Evolutionary conservation across 1,140 invertebrate species (phyloP), one percentile per base, ranked within the genome.

Genomic region (Cyphomyrmex costatus): DNA sequence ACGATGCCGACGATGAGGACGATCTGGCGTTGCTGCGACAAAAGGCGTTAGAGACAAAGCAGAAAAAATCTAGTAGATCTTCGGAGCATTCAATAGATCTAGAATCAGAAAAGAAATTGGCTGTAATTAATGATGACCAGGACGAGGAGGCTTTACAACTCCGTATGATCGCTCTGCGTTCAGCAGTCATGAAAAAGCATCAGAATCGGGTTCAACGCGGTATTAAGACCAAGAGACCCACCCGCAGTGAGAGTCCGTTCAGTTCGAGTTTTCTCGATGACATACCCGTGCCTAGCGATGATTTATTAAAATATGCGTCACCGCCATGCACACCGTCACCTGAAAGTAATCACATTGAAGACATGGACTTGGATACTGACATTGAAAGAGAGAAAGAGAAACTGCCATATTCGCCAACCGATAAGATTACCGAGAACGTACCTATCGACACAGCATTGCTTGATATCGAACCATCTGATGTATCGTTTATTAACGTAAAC

Each of bases 281-380:
- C 68, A 68, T 93, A 66, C 89, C 92, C 2, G 83, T 89, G 51
- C 77, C 89, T 27, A 66, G 87, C 8, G 91, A 93, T 8, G 86
- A 87, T 21, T 65, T 90, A 10, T n/a, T 56, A 63, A 89, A 51
- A 24, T 84, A 24, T 24, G 79, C 42, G 56, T 87, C 86, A 0
- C 80, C 87, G 12, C 74, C 83, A 7, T 30, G 49, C 21, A 74
- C 85, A 3, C 79, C 84, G 0, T 42, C 61, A 8, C 2, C 3
- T 7, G 91, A 91, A n/a, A 89, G 63, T 27, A 87, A 73, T 74
- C 82, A 80, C n/a, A 86, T 87, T 0, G 94, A 95, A 49, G 94
- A 95, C n/a, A 95, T 95, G 94, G 94, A 95, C 6, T 30, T 95
- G 4, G 95, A 95, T 36, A 94, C 94, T 0, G 94, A 95, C 36